phyloP scores from a whole-genome alignment of 2,113 vertebrate genomes.

The Rhinolophus sinicus region DNA sequence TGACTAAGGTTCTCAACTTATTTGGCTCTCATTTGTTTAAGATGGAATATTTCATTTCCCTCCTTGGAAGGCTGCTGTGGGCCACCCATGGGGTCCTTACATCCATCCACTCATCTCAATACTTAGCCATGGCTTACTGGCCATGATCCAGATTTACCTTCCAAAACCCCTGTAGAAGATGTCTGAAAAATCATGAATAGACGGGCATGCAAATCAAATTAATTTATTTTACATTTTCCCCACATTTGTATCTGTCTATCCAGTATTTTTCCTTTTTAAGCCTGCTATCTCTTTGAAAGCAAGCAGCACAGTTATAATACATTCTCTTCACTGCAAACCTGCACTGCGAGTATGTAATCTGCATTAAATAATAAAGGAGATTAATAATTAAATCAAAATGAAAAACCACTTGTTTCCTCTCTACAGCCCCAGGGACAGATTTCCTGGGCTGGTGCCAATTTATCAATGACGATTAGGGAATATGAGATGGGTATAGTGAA shows the following conservation, averaged over 20 bases:
- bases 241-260: not conserved
- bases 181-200: not conserved
- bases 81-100: not conserved
- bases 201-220: constrained; percentile 44
- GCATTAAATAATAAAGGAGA: constrained; percentile 66
- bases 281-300: not conserved
- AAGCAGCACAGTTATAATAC: not conserved
- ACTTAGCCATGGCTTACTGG: not conserved
- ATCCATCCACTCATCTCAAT: not conserved
- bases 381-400: constrained; percentile 74
- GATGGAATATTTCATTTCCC: not conserved
- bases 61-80: not conserved
- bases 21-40: not conserved
- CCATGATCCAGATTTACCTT: too few species aligned
- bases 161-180: not conserved
- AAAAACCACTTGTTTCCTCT: constrained; percentile 66
- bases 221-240: constrained; percentile 13
- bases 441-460: constrained; percentile 41
- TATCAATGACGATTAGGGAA: not conserved
- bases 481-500: not conserved
- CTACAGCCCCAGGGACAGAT: not conserved
- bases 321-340: not conserved
- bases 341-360: not conserved
- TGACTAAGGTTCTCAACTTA: not conserved
- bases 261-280: constrained; percentile 1